Percentiles rank a stretch among this genome's conserved stretches.
Conservation (phyloP, 2,888 invertebrate species). For the Herminia tarsipennalis region DNA sequence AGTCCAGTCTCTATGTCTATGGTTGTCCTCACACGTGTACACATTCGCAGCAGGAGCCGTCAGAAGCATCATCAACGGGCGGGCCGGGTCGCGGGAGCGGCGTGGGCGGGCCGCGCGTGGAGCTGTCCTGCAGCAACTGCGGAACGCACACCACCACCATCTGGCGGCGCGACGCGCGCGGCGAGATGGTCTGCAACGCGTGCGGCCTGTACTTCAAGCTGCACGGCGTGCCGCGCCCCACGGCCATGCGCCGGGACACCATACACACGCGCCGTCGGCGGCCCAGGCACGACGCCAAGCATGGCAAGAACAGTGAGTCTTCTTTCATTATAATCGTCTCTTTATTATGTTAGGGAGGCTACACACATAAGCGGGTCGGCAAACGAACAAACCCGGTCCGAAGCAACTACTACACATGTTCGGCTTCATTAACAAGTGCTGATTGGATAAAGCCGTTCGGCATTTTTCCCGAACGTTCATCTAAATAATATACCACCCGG, state of each 20-base stretch:
- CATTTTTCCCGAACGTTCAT: too few relatives aligned
- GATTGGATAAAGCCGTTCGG: too few relatives aligned
- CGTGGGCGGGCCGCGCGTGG: constrained; percentile 85
- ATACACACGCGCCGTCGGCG: constrained; percentile 97
- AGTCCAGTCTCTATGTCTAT: too few relatives aligned
- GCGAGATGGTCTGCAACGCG: constrained; percentile 99
- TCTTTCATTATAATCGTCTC: too few relatives aligned
- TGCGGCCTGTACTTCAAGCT: constrained; percentile 99
- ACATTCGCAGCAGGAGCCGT: constrained; percentile 49
- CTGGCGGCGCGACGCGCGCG: constrained; percentile 97
- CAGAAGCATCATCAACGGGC: constrained; percentile 40
- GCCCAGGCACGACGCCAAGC: constrained; percentile 89
- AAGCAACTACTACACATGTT: too few relatives aligned
- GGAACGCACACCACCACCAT: constrained; percentile 98
- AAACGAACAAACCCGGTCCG: too few relatives aligned
- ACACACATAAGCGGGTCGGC: too few relatives aligned
- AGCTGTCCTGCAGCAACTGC: constrained; percentile 98
- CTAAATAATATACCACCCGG: too few relatives aligned
- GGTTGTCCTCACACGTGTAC: too few relatives aligned
- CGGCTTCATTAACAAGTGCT: too few relatives aligned
- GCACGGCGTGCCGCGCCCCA: constrained; percentile 96
- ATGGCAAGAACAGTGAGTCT: constrained; percentile 80
- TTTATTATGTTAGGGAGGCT: too few relatives aligned
- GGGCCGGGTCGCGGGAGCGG: constrained; percentile 17
- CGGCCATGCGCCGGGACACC: constrained; percentile 98